phyloP scores from a whole-genome alignment of 1,140 invertebrate species.

The Eulimnadia texana region DNA sequence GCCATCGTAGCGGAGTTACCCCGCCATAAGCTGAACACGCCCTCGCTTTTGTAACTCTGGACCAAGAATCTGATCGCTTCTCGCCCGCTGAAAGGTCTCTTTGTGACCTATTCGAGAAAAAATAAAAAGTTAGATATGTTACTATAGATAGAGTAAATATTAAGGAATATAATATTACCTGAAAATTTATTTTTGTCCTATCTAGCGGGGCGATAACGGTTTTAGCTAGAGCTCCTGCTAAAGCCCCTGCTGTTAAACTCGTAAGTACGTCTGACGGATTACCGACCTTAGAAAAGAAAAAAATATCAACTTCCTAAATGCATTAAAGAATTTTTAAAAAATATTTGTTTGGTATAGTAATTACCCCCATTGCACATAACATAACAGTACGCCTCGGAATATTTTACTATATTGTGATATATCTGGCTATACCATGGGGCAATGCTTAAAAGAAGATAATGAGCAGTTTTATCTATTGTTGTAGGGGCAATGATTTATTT shows the following conservation, averaged over 20 bases:
- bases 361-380: no score
- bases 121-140: slow-evolving; percentile 8
- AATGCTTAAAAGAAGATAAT: no score
- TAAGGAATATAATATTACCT: slow-evolving; percentile 39
- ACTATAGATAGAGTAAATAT: neutral
- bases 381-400: no score
- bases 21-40: slow-evolving; percentile 67
- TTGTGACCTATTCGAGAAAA: slow-evolving; percentile 28
- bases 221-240: neutral
- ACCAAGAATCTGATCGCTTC: slow-evolving; percentile 64
- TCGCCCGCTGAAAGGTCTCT: slow-evolving; percentile 59
- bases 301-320: neutral
- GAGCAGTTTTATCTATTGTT: no score
- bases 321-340: no score
- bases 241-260: neutral
- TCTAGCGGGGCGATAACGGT: neutral
- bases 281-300: neutral
- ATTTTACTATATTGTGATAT: no score
- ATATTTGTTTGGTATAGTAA: no score
- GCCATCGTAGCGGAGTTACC: slow-evolving; percentile 98
- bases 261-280: neutral
- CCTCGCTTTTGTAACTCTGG: slow-evolving; percentile 51
- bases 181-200: slow-evolving; percentile 47
- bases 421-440: no score
- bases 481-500: no score